Evolutionary conservation across 2,113 vertebrate genomes (phyloP).

Genomic region (Pyrgilauda ruficollis): DNA sequence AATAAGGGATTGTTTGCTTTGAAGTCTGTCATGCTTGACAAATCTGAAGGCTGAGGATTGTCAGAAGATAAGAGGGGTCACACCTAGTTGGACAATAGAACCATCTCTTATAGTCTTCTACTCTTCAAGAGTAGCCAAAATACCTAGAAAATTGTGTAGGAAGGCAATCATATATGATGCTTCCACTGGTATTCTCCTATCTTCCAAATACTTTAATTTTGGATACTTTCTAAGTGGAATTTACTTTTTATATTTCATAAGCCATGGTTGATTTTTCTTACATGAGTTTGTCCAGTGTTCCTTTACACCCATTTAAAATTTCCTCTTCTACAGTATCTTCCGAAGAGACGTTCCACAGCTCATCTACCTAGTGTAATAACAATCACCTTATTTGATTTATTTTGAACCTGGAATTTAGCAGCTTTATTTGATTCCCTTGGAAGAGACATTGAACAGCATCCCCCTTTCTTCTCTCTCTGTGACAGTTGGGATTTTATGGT

Average conservation of each 20-base stretch:
- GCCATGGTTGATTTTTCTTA: neutral
- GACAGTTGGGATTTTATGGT: neutral
- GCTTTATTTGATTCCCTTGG: neutral
- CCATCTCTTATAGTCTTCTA: neutral
- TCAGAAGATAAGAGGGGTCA: neutral
- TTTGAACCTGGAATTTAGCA: neutral
- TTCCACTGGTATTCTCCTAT: neutral
- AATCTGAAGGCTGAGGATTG: neutral
- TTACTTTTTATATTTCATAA: neutral
- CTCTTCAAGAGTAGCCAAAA: neutral
- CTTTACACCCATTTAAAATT: neutral
- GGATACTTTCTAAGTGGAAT: neutral
- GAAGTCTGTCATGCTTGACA: neutral
- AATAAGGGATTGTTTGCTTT: neutral
- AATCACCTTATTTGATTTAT: neutral
- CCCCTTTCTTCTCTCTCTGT: neutral
- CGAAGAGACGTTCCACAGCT: neutral
- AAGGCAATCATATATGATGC: neutral
- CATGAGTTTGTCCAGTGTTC: neutral
- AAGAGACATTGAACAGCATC: neutral
- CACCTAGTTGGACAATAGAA: neutral
- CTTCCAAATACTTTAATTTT: neutral
- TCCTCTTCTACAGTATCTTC: neutral
- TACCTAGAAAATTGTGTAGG: neutral
- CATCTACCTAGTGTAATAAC: neutral